These are phyloP conservation scores for Alectura lathami DNA, from an alignment of 2,113 vertebrate genomes.

Conservation along the genomic window DNA sequence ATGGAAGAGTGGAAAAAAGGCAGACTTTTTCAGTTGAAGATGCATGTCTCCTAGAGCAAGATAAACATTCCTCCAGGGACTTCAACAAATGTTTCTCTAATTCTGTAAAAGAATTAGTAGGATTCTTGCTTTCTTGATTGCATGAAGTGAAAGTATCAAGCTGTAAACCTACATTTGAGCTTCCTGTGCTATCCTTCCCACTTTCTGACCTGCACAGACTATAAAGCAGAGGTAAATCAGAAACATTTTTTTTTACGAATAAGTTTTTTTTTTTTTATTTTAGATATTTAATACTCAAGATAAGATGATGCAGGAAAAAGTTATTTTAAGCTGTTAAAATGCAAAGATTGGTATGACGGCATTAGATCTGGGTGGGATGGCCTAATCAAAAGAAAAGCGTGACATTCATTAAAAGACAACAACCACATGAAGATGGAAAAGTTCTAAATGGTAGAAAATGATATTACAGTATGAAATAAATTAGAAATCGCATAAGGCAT, in stretches of 20 bases:
- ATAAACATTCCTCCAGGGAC: neutral
- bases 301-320: neutral
- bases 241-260: neutral
- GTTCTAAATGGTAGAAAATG: neutral
- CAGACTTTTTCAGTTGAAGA: neutral
- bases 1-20: neutral
- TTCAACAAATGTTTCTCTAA: neutral
- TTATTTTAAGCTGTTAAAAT: neutral
- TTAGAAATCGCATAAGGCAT: neutral
- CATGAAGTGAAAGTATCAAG: neutral
- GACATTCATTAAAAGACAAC: neutral
- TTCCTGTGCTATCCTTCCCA: neutral
- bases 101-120: neutral
- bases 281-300: neutral
- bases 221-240: neutral
- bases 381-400: neutral
- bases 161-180: neutral
- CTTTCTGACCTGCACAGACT: neutral
- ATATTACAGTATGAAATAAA: neutral
- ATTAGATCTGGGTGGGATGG: neutral
- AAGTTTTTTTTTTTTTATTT: neutral
- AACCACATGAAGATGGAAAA: neutral
- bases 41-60: neutral
- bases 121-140: neutral
- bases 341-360: neutral